phyloP scores from a whole-genome alignment of 2,888 invertebrate genomes.

The Litoditis marina region DNA sequence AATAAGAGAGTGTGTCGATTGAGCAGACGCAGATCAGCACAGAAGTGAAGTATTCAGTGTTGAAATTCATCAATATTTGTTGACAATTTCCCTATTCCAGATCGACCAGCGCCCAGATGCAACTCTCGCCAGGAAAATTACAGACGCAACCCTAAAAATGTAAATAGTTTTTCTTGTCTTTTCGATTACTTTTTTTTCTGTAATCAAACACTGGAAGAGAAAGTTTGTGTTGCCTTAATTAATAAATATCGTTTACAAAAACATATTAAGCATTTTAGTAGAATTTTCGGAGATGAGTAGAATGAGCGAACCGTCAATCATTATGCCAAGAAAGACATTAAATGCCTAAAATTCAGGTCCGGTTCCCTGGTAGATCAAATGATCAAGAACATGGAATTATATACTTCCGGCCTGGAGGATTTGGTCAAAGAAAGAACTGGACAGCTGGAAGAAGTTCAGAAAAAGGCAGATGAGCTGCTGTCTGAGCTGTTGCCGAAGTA shows the following conservation, averaged over 20 bases:
- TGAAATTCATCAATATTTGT: no score
- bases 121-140: slow-evolving; percentile 52
- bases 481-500: slow-evolving; percentile 52
- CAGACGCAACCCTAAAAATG: slow-evolving; percentile 58
- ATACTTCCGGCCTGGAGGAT: slow-evolving; percentile 50
- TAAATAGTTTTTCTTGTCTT: neutral
- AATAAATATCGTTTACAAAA: no score
- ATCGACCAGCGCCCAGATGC: slow-evolving; percentile 42
- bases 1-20: neutral
- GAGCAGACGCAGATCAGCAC: no score
- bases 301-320: no score
- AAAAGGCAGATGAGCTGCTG: slow-evolving; percentile 48
- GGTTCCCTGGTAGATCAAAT: slow-evolving; percentile 58
- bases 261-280: no score
- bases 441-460: slow-evolving; percentile 49
- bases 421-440: slow-evolving; percentile 47
- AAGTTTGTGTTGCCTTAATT: no score
- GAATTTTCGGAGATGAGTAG: no score
- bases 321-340: no score
- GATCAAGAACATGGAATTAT: slow-evolving; percentile 52
- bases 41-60: no score
- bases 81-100: no score
- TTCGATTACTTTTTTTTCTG: neutral
- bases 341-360: no score
- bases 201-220: neutral